A percentile compares a stretch with the other conserved stretches of the same genome.
These are phyloP conservation scores for Rutilus rutilus DNA, from an alignment of 2,113 vertebrate genomes.

Conservation along the genomic window DNA sequence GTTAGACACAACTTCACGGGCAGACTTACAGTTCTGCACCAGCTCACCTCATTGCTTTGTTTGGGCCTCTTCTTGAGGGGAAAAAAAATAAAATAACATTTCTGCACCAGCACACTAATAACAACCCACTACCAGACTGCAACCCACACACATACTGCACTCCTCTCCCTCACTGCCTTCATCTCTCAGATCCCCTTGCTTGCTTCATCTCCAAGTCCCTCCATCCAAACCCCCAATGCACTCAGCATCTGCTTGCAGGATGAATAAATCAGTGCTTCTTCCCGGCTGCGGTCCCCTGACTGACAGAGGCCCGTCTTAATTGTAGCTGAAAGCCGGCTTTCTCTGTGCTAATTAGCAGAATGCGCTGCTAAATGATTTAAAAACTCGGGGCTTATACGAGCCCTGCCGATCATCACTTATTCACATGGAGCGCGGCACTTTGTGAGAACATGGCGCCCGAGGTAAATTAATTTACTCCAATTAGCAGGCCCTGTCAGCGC, in stretches of 20 bases:
- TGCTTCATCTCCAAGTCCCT: conserved; percentile 56
- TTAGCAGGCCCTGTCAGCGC: conserved; percentile 79
- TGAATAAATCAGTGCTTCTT: conserved; percentile 75
- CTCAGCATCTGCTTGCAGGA: conserved; percentile 75
- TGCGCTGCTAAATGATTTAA: conserved; percentile 84
- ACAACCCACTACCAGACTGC: conserved; percentile 22
- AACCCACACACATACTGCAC: conserved; percentile 15
- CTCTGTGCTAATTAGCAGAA: conserved; percentile 82
- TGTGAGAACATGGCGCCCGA: conserved; percentile 73
- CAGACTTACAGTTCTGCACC: not conserved
- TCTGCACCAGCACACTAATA: conserved; percentile 45
- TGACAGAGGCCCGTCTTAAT: conserved; percentile 76
- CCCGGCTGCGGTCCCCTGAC: conserved; percentile 58
- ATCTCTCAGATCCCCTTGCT: conserved; percentile 62
- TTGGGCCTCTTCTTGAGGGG: not conserved
- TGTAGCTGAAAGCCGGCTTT: conserved; percentile 78
- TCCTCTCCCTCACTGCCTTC: conserved; percentile 11
- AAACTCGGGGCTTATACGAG: conserved; percentile 74
- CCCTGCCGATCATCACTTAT: conserved; percentile 80
- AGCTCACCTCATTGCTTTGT: conserved; percentile 13
- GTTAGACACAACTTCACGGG: not conserved
- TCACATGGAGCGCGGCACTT: conserved; percentile 68
- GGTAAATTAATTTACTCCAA: conserved; percentile 83
- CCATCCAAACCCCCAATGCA: conserved; percentile 66
- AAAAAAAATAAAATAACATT: not conserved